These are phyloP conservation scores for Limanda limanda DNA, from an alignment of 2,113 vertebrate species.

Conservation along the genomic window DNA sequence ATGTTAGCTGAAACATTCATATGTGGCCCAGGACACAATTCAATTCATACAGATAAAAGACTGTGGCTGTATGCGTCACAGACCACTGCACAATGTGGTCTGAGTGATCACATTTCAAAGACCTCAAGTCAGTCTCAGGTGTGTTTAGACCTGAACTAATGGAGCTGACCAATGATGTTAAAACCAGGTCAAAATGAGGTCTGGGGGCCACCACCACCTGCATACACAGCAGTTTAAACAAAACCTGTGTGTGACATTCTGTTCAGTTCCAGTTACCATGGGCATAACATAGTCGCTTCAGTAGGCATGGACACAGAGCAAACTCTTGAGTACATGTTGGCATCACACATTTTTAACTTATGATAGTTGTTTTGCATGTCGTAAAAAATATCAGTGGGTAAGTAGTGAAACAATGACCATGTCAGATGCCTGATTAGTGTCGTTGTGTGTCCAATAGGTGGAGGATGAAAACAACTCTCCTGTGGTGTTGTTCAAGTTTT, in stretches of 20 bases:
- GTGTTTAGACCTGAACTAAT: no score
- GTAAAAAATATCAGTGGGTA: neutral
- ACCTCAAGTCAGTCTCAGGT: no score
- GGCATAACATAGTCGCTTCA: neutral
- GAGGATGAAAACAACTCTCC: conserved; percentile 93
- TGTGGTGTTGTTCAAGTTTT: conserved; percentile 94
- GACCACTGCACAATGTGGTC: no score
- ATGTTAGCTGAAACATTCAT: no score
- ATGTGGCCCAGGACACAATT: no score
- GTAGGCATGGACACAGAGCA: conserved; percentile 11
- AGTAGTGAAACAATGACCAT: neutral
- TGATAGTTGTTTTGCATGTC: conserved; percentile 30
- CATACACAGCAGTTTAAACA: conserved; percentile 3
- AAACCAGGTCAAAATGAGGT: no score
- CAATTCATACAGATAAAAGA: no score
- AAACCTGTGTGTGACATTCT: conserved; percentile 23
- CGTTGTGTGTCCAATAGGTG: conserved; percentile 83
- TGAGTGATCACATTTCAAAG: no score
- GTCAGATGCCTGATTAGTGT: conserved; percentile 34
- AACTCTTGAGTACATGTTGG: conserved; percentile 1
- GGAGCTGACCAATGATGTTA: no score
- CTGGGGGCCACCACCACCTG: no score
- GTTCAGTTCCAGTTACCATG: neutral
- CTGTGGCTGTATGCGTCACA: no score
- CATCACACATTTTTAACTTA: conserved; percentile 7